Evolutionary conservation across 2,113 vertebrate species (phyloP).

Genomic region (Atractosteus spatula): DNA sequence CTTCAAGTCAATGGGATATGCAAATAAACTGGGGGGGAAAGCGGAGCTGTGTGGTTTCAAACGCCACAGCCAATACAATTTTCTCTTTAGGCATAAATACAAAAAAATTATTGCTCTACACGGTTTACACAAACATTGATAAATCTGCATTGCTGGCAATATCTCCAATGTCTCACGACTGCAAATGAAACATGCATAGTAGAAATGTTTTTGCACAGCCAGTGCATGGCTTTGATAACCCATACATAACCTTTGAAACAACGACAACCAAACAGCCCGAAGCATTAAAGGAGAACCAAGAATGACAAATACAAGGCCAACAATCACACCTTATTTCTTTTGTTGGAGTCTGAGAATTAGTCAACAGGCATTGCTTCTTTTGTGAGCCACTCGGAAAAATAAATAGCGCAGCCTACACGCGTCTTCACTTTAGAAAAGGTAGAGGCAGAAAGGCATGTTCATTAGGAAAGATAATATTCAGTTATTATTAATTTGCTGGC

Average conservation of each 20-base stretch:
- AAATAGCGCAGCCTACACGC: constrained; percentile 39
- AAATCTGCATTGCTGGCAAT: constrained; percentile 51
- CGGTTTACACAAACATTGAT: constrained; percentile 62
- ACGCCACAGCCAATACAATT: constrained; percentile 28
- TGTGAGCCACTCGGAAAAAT: constrained; percentile 36
- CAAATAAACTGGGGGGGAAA: constrained; percentile 6
- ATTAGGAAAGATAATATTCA: constrained; percentile 66
- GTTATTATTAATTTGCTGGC: constrained; percentile 54
- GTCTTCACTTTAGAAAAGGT: constrained; percentile 27
- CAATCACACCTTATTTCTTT: constrained; percentile 26
- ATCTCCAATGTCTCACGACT: constrained; percentile 41
- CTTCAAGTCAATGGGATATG: constrained; percentile 9
- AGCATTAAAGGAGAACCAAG: constrained; percentile 34
- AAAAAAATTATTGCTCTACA: constrained; percentile 44
- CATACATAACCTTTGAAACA: constrained; percentile 38
- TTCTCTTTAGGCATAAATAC: constrained; percentile 27
- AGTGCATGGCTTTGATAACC: constrained; percentile 47
- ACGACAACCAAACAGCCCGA: constrained; percentile 36
- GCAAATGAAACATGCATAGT: constrained; percentile 43
- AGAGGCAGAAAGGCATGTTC: constrained; percentile 58
- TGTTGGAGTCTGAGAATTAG: constrained; percentile 31
- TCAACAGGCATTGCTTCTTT: constrained; percentile 27
- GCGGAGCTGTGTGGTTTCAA: constrained; percentile 17
- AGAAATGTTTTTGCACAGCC: constrained; percentile 36
- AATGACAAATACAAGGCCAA: constrained; percentile 20